These are phyloP conservation scores for Antennarius striatus DNA, from an alignment of 2,113 vertebrate species.

Conservation along the genomic window DNA sequence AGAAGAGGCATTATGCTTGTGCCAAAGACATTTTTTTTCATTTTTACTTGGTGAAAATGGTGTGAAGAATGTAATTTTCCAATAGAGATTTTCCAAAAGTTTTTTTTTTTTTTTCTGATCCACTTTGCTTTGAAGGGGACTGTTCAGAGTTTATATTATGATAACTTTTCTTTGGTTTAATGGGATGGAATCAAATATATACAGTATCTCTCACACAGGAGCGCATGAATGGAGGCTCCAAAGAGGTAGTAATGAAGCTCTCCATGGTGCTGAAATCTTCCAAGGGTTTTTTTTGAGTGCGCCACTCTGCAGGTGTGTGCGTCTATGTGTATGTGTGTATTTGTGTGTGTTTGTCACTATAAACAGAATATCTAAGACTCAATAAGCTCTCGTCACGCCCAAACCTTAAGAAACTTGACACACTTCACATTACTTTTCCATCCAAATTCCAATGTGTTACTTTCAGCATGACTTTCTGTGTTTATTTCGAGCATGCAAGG, in stretches of 20 bases:
- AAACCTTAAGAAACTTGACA: too few relatives aligned
- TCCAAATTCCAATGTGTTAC: too few relatives aligned
- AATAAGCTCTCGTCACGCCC: too few relatives aligned
- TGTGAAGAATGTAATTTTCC: background rate
- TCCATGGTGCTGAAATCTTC: constrained; percentile 47
- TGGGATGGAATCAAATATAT: too few relatives aligned
- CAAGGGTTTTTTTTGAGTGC: background rate
- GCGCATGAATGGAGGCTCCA: constrained; percentile 8
- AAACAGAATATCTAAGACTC: too few relatives aligned
- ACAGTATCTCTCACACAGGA: too few relatives aligned
- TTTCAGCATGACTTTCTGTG: background rate
- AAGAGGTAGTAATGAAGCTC: constrained; percentile 24
- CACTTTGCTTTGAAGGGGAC: background rate
- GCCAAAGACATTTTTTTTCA: background rate
- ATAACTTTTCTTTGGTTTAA: background rate
- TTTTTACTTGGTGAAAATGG: background rate
- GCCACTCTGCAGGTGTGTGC: background rate
- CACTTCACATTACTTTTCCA: too few relatives aligned
- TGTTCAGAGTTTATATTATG: background rate
- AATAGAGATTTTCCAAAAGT: background rate
- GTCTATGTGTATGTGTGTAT: too few relatives aligned
- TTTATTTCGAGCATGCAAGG: constrained; percentile 27
- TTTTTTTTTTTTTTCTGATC: background rate
- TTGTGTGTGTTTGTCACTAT: too few relatives aligned
- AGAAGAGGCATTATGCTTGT: background rate